These are phyloP conservation scores for Parnassius orleans DNA, from an alignment of 2,888 invertebrate species.

Conservation along the genomic window DNA sequence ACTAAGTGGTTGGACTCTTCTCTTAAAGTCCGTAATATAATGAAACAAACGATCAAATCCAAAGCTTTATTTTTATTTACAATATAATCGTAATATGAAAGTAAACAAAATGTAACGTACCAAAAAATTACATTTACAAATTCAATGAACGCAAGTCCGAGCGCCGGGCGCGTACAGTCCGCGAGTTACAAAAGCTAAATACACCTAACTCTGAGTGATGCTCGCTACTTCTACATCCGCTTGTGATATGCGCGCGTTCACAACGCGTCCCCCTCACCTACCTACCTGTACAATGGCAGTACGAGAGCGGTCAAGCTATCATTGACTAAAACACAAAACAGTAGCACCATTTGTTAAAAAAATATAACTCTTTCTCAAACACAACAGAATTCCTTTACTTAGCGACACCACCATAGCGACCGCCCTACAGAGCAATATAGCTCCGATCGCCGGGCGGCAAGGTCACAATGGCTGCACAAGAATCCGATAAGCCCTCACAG, in stretches of 20 bases:
- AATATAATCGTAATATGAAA: slow-evolving; percentile 76
- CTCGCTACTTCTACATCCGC: slow-evolving; percentile 10
- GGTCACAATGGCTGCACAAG: slow-evolving; percentile 11
- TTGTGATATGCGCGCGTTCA: slow-evolving; percentile 25
- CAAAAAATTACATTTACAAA: slow-evolving; percentile 70
- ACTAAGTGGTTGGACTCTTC: too few species aligned
- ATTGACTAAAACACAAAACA: slow-evolving; percentile 73
- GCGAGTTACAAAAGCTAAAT: slow-evolving; percentile 70
- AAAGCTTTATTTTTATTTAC: slow-evolving; percentile 81
- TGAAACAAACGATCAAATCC: slow-evolving; percentile 64
- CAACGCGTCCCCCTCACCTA: slow-evolving; percentile 19
- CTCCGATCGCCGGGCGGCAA: background rate
- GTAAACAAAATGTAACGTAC: slow-evolving; percentile 79
- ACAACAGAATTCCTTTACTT: slow-evolving; percentile 45
- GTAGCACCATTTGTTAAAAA: slow-evolving; percentile 79
- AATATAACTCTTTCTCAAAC: slow-evolving; percentile 61
- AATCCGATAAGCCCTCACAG: slow-evolving; percentile 42
- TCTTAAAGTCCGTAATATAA: background rate
- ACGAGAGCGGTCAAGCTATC: slow-evolving; percentile 65
- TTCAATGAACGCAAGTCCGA: slow-evolving; percentile 49
- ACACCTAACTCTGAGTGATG: slow-evolving; percentile 46
- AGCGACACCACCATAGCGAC: slow-evolving; percentile 28
- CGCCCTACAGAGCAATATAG: slow-evolving; percentile 27
- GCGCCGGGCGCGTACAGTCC: slow-evolving; percentile 34
- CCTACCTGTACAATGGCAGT: slow-evolving; percentile 55